Evolutionary conservation across 2,113 vertebrate species (phyloP), one percentile per base, ranked within the genome.

Genomic region (Engystomops pustulosus): DNA sequence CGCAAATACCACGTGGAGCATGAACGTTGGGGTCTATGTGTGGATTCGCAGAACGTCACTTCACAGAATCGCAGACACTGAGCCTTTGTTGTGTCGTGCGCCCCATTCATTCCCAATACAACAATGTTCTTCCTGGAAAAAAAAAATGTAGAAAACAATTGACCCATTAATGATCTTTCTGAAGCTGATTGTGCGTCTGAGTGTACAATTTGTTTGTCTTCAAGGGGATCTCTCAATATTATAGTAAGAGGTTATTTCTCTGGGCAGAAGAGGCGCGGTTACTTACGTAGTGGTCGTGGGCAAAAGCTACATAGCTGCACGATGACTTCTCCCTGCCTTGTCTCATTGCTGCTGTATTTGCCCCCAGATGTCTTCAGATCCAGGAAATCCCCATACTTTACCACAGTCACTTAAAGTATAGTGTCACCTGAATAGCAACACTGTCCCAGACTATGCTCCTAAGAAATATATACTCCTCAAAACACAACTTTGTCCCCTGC

Each of bases 231-330:
- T 9, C 44, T 53, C 11, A 32, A 11, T 53, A 70, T 70, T 36
- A 70, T 70, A 36, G 45, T 45, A 45, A 81, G 41, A 80, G n/a
- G 68, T 80, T 20, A 80, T 81, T 81, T 78, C 32, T 47, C 6
- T 17, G 3, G 11, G 6, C 62, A 38, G 44, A 36, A 71, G 36
- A 81, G 41, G 34, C 32, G 38, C 17, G 25, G 32, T 30, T 55
- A 38, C 58, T 44, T 41, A 58, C 20, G 15, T 18, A 7, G 18
- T 1, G 60, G 68, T 12, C 3, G 80, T 58, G 49, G 67, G 80
- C 23, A 47, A 20, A 30, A n/a, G n/a, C n/a, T n/a, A n/a, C n/a
- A n/a, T n/a, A n/a, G n/a, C n/a, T n/a, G n/a, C n/a, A n/a, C n/a
- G n/a, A n/a, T n/a, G n/a, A n/a, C n/a, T n/a, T n/a, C n/a, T n/a